These are phyloP conservation scores for Acronicta leporina DNA, from an alignment of 2,888 invertebrate species.

Conservation along the genomic window DNA sequence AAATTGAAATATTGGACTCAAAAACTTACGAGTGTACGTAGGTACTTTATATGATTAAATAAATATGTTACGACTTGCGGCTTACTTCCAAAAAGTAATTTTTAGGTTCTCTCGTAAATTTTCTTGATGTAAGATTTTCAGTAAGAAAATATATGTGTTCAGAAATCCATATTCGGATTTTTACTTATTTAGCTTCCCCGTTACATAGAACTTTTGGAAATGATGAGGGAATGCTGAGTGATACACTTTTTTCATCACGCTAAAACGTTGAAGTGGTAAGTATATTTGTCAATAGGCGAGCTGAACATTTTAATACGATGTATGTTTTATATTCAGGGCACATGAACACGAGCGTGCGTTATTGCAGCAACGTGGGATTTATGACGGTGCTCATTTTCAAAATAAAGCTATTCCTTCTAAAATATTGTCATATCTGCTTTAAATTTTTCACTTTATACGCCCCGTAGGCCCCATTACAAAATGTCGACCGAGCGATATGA, in stretches of 20 bases:
- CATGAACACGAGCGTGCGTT: slow-evolving; percentile 78
- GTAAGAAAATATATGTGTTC: slow-evolving; percentile 22
- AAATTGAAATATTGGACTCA: not conserved
- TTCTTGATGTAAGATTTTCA: slow-evolving; percentile 25
- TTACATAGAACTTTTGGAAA: slow-evolving; percentile 42
- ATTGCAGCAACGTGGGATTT: slow-evolving; percentile 83
- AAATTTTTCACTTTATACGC: slow-evolving; percentile 86
- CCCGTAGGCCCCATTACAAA: slow-evolving; percentile 80
- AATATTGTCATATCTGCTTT: slow-evolving; percentile 87
- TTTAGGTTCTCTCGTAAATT: slow-evolving; percentile 9
- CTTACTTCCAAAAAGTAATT: slow-evolving; percentile 5
- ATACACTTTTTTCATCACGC: slow-evolving; percentile 55
- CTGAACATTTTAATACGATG: slow-evolving; percentile 73
- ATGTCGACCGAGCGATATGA: slow-evolving; percentile 73
- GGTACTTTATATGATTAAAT: not conserved
- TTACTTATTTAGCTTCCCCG: slow-evolving; percentile 35
- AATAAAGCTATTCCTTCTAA: slow-evolving; percentile 87
- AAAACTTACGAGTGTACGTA: not conserved
- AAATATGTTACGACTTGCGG: slow-evolving; percentile 3
- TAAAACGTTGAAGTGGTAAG: slow-evolving; percentile 59
- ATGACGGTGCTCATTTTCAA: slow-evolving; percentile 83
- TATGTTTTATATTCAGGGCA: slow-evolving; percentile 80
- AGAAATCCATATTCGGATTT: slow-evolving; percentile 26
- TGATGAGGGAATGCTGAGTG: slow-evolving; percentile 31
- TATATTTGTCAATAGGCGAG: slow-evolving; percentile 69